Evolutionary conservation across 2,888 invertebrate genomes (phyloP), one percentile per base, ranked within the genome.

Genomic region (Didymodactylos carnosus): DNA sequence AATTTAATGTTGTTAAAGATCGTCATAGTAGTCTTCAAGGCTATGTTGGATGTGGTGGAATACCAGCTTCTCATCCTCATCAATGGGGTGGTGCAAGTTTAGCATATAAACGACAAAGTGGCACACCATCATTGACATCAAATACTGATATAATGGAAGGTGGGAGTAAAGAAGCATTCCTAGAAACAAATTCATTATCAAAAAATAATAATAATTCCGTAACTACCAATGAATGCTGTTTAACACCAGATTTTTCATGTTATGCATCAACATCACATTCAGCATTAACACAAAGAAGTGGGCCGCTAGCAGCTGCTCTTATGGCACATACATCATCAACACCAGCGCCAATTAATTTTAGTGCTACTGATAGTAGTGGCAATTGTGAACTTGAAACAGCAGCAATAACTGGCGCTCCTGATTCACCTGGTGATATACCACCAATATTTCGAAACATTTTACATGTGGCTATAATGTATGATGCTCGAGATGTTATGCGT

Each of bases 361-460:
- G 62, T n/a, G 29, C 62, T n/a, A n/a, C n/a, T n/a, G 19, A 2
- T 10, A 62, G 29, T 2, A 62, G 10, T 62, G 62, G 35, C 16
- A 29, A 35, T 35, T 7, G 19, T 7, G 62, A 62, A 19, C 10
- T 8, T 35, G 62, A 62, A 62, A 16, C 8, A 10, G 62, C 29
- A 14, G 29, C 62, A 2, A 62, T 62, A 35, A 27, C 35, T 19
- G 35, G 35, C 29, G 62, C 35, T 10, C 62, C 35, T 14, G 62
- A 62, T 35, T 62, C 62, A 62, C 62, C 62, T 19, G 35, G 35
- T 8, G 83, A 83, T 43, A 80, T 81, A 51, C 84, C 84, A 6
- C 80, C 84, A 70, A 83, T 86, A 74, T 86, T 86, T 79, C 82
- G 83, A 76, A 86, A 86, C 79, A 86, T 87, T 49, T 81, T 87